Percentiles rank a stretch among this genome's conserved stretches.
Conservation (phyloP, 1,140 invertebrate genomes). For the Elysia chlorotica region DNA sequence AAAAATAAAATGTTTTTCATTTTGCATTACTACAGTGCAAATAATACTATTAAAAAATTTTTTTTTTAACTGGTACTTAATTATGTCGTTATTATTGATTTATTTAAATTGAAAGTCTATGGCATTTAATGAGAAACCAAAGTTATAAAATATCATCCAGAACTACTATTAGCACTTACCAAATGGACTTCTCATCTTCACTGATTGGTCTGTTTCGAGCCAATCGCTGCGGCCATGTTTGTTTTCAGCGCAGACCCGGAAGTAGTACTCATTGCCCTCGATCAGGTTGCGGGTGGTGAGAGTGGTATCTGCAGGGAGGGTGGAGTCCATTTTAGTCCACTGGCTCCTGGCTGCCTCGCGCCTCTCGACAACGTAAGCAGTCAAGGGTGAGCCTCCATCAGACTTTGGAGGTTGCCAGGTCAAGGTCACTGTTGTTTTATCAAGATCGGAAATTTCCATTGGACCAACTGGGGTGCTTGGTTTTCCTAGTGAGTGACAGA, state of each 20-base stretch:
- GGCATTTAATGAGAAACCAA: too few species aligned
- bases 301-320: constrained; percentile 60
- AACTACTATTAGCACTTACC: too few species aligned
- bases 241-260: constrained; percentile 96
- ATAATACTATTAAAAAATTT: too few species aligned
- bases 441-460: constrained; percentile 66
- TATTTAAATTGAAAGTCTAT: too few species aligned
- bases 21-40: too few species aligned
- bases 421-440: constrained; percentile 62
- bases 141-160: too few species aligned
- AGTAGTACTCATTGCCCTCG: constrained; percentile 94
- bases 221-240: constrained; percentile 96
- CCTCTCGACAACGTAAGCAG: constrained; percentile 58
- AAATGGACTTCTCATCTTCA: constrained; percentile 93
- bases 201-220: constrained; percentile 86
- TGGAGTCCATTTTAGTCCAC: constrained; percentile 82
- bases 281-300: constrained; percentile 88
- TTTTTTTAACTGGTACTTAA: too few species aligned
- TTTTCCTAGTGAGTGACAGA: constrained; percentile 69
- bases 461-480: constrained; percentile 91
- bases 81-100: too few species aligned
- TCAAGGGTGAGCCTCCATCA: constrained; percentile 60
- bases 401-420: constrained; percentile 56
- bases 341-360: constrained; percentile 71
- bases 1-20: too few species aligned